Evolutionary conservation across 1,140 invertebrate species (phyloP), one percentile per base, ranked within the genome.

Genomic region (Teleopsis dalmanni): DNA sequence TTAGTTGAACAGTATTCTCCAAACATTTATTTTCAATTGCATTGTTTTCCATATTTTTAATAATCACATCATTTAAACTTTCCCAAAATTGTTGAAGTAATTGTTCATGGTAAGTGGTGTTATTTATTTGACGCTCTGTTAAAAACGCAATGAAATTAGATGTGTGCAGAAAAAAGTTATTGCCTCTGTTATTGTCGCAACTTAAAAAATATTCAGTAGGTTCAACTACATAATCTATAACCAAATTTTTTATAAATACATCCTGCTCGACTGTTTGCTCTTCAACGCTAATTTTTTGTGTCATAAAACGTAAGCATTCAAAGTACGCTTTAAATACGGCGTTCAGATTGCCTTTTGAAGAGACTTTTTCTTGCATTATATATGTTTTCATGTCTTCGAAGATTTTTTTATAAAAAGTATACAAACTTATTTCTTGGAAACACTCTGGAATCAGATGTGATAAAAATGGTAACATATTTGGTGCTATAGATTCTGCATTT

Each of bases 401-500:
- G 54, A 87, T 83, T 52, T 76, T 77, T n/a, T 68, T 59, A 57
- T 82, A 83, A 53, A 88, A 80, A 33, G 72, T 68, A n/a, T 72
- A 60, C 21, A 73, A 34, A 27, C 62, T 49, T 1, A 58, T 14
- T 21, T 77, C 61, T 26, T 78, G 65, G n/a, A 82, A 47, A 16
- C 50, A 53, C 1, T 33, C 40, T 1, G 27, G 26, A 9, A 55
- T 79, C 38, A 90, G 72, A 55, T 84, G 78, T 36, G 83, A 84
- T 2, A 90, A 55, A 33, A 90, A 76, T 6, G 87, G 85, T 14
- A 91, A 61, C 18, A 90, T 60, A 68, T 83, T 83, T 9, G 86
- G 86, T 60, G 79, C 86, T 53, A 89, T 77, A 4, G 78, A 71
- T 47, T 68, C 69, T 9, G 84, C 84, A 72, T 82, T 86, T 4